phyloP scores from a whole-genome alignment of 2,113 vertebrate species.

The Datnioides undecimradiatus region DNA sequence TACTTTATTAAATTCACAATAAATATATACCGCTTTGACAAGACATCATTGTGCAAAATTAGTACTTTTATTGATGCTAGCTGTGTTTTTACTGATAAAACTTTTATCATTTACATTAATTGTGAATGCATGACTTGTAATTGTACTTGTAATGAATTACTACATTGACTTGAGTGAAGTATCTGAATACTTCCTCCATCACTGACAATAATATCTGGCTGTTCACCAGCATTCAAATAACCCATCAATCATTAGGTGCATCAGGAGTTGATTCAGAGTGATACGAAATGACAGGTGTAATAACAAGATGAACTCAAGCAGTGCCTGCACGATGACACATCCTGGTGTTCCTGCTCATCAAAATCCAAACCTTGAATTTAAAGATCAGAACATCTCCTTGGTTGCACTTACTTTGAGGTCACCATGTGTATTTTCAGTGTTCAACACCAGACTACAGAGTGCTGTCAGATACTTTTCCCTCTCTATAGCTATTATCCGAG shows the following conservation, averaged over 20 bases:
- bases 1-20: neutral
- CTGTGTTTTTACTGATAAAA: neutral
- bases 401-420: constrained; percentile 48
- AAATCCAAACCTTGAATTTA: constrained; percentile 23
- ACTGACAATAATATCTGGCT: constrained; percentile 16
- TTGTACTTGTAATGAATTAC: too few relatives aligned
- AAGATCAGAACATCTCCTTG: constrained; percentile 26
- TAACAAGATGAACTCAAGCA: constrained; percentile 62
- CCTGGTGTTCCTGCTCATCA: constrained; percentile 21
- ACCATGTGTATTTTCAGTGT: constrained; percentile 19
- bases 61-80: neutral
- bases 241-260: constrained; percentile 20
- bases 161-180: neutral
- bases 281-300: constrained; percentile 67
- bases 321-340: constrained; percentile 25
- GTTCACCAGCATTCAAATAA: constrained; percentile 39
- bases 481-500: constrained; percentile 40
- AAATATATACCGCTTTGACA: neutral
- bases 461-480: constrained; percentile 37
- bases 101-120: too few relatives aligned
- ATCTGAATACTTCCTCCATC: neutral
- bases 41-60: neutral
- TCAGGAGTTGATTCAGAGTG: constrained; percentile 49
- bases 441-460: constrained; percentile 23
- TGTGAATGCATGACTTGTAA: neutral